These are phyloP conservation scores for Oligia fasciuncula DNA, from an alignment of 2,888 invertebrate genomes.

Conservation along the genomic window DNA sequence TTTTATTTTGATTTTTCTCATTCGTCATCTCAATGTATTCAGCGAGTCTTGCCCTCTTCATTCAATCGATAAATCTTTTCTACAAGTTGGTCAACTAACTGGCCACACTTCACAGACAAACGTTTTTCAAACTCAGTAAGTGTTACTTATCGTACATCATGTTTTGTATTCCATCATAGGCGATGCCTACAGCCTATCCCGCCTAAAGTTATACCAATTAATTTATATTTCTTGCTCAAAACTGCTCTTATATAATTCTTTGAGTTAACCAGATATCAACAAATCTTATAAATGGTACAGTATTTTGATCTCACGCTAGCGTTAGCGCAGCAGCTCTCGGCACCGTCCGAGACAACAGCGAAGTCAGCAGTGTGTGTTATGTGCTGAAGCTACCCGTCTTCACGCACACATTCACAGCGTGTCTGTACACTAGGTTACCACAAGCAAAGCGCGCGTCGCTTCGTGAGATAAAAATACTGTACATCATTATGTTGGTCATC, in stretches of 20 bases:
- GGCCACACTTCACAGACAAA: neutral
- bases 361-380: too few species aligned
- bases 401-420: neutral
- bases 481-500: neutral
- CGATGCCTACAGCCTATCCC: neutral
- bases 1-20: too few species aligned
- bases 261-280: neutral
- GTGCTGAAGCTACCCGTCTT: neutral
- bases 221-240: too few species aligned
- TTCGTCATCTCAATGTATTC: neutral
- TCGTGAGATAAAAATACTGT: neutral
- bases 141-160: neutral
- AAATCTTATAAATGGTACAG: neutral
- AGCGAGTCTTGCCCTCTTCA: neutral
- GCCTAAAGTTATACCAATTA: neutral
- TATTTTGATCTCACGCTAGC: neutral
- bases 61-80: neutral
- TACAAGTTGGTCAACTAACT: neutral
- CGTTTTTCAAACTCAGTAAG: neutral
- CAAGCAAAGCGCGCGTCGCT: too few species aligned
- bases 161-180: neutral
- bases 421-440: neutral
- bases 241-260: too few species aligned
- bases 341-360: too few species aligned
- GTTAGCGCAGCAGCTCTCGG: neutral